Evolutionary conservation across 1,140 invertebrate species (phyloP).

Genomic region (Nylanderia fulva): DNA sequence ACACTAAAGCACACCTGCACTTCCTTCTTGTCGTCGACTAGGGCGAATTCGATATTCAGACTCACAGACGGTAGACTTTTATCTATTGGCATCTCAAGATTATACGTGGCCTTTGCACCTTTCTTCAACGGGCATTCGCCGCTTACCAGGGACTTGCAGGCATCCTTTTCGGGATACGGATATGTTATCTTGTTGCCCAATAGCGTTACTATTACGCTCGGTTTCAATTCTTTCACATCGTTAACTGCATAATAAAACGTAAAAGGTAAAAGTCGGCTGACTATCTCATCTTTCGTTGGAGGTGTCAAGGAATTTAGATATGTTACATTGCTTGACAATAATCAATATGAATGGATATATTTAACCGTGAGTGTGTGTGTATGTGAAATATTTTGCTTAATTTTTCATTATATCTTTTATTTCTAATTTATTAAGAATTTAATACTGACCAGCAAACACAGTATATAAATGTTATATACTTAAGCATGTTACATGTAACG

Average conservation of each 20-base stretch:
- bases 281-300: too few relatives aligned
- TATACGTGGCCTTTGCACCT: conserved; percentile 75
- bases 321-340: too few relatives aligned
- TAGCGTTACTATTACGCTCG: conserved; percentile 62
- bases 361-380: too few relatives aligned
- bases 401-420: too few relatives aligned
- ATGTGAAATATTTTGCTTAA: too few relatives aligned
- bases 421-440: too few relatives aligned
- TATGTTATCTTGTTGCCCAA: conserved; percentile 41
- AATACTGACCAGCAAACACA: too few relatives aligned
- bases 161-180: conserved; percentile 71
- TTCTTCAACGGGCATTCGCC: conserved; percentile 76
- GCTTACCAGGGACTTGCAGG: conserved; percentile 70
- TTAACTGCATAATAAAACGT: conserved; percentile 63
- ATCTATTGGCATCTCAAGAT: conserved; percentile 73
- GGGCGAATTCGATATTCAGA: conserved; percentile 67
- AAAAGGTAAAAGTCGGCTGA: neutral
- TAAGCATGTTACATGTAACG: too few relatives aligned
- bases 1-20: conserved; percentile 73
- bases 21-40: conserved; percentile 59
- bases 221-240: conserved; percentile 64
- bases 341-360: too few relatives aligned
- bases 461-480: too few relatives aligned
- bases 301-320: too few relatives aligned
- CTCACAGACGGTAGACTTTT: conserved; percentile 65